Base-by-base conservation (phyloP, 1,140 invertebrate genomes). In the Planococcus citri region DNA sequence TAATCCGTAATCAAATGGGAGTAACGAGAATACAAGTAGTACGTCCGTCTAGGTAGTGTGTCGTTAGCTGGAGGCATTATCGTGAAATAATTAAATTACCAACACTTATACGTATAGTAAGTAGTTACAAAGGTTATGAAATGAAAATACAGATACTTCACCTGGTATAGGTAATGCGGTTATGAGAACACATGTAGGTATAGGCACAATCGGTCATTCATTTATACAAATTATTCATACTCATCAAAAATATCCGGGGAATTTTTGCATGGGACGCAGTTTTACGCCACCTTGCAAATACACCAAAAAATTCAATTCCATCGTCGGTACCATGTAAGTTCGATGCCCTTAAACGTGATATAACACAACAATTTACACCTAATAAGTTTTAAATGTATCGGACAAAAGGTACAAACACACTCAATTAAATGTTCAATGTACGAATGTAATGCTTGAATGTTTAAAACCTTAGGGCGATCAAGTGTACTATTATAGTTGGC, bases 381-480 rank as follows among this genome's bases (percentile, higher is more conserved):
- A 51, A 51, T 51, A 51, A 51, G 41, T 51, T 51, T 20, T 51
- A 51, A 51, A 51, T 51, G 41, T n/a, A n/a, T 51, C n/a, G 12
- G 41, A 51, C 41, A 51, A 51, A 51, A 51, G 41, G 41, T 51
- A 51, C 41, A 51, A 51, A 51, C n/a, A 51, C 17, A 51, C 41
- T 51, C 41, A 51, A 51, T 51, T 51, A 51, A 51, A 51, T 51
- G 12, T 51, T 51, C 41, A 51, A 51, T 51, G n/a, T 51, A 51
- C 41, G 41, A 51, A 51, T 51, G 12, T 51, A 51, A 51, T 20
- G 17, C 41, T 51, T 51, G 41, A 51, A 51, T 20, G 41, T 51
- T 51, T 51, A 51, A 51, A 51, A 51, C 41, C 41, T 51, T 9
- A 51, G 41, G 41, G 6, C 4, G 17, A 6, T 33, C 29, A 6